Evolutionary conservation across 2,797 vertebrate species (phyloP), one percentile per base, ranked within the genome.

Genomic region (Enoplosus armatus): DNA sequence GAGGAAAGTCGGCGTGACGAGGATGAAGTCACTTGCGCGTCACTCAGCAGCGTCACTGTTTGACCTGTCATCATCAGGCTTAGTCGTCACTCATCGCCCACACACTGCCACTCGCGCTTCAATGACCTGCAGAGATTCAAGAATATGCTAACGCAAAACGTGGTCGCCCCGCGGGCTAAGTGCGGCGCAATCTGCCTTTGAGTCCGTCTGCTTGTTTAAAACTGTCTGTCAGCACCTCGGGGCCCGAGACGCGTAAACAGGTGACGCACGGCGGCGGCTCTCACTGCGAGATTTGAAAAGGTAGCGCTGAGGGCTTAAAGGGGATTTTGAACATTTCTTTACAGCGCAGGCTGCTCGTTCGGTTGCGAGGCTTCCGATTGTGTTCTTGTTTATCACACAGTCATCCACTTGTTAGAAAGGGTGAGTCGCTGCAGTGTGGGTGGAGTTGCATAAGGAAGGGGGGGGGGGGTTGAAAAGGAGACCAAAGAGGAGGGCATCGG

Each of bases 21-120:
- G 83, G 76, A 86, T 90, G 85, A 89, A 91, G 92, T 93, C 82
- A 84, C 83, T 89, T 81, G 77, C 84, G 75, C 79, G 70, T 92
- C 92, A 89, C 89, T 95, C 94, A 94, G 80, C 93, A 78, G 80
- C 83, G 29, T 92, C 86, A 80, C 82, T 89, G 92, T 95, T 91
- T 91, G 91, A 87, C 92, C 88, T 93, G 93, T 93, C 92, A 93
- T 93, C 91, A 92, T 95, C 89, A 93, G 90, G 83, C 86, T 93
- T 84, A 88, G 82, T 65, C 67, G 24, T 95, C 94, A 91, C 74
- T 95, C 92, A 90, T 88, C 94, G 72, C 87, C 86, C 85, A 83
- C 86, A 76, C 81, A 26, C 82, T 60, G 90, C 86, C 86, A 79
- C 90, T 90, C 89, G 85, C 3, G 88, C 93, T 87, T 72, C 87